Base-by-base conservation (phyloP, 2,113 vertebrate genomes). In the Coryphaenoides rupestris region DNA sequence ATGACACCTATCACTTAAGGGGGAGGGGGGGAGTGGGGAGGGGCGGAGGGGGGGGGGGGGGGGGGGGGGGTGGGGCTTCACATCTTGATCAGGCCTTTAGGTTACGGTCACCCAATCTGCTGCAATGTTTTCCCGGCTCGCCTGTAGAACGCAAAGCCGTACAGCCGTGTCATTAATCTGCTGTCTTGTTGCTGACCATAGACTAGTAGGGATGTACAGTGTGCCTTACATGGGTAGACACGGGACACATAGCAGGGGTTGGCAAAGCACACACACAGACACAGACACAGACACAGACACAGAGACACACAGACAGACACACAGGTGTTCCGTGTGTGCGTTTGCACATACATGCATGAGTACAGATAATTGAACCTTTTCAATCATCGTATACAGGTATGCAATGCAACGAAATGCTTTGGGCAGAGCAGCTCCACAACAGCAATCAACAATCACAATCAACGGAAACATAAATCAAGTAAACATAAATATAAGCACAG, bases 1-100 rank as follows among this genome's bases (percentile, higher is more conserved):
- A 56, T 57, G 70, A 79, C 62, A 76, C 79, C 73, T 69, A 66
- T 78, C 72, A 62, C 22, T 53, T 66, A 49, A 49, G 62, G 10
- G 23, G 19, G 40, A n/a, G n/a, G n/a, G n/a, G n/a, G n/a, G n/a
- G n/a, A n/a, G n/a, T n/a, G n/a, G n/a, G n/a, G n/a, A n/a, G n/a
- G n/a, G n/a, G n/a, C n/a, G n/a, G n/a, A n/a, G n/a, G n/a, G n/a
- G n/a, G n/a, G n/a, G n/a, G n/a, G n/a, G n/a, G n/a, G n/a, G n/a
- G n/a, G n/a, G n/a, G n/a, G n/a, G n/a, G n/a, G n/a, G n/a, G n/a
- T n/a, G 13, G 54, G 24, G 23, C 3, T 58, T 73, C 49, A 47
- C 21, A 5, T 63, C 40, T 15, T 59, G 55, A 64, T 55, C 55
- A 69, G 52, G 17, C 15, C 49, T 19, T 60, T 58, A 19, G 9